Evolutionary conservation across 2,113 vertebrate species (phyloP).

Genomic region (Strigops habroptila): DNA sequence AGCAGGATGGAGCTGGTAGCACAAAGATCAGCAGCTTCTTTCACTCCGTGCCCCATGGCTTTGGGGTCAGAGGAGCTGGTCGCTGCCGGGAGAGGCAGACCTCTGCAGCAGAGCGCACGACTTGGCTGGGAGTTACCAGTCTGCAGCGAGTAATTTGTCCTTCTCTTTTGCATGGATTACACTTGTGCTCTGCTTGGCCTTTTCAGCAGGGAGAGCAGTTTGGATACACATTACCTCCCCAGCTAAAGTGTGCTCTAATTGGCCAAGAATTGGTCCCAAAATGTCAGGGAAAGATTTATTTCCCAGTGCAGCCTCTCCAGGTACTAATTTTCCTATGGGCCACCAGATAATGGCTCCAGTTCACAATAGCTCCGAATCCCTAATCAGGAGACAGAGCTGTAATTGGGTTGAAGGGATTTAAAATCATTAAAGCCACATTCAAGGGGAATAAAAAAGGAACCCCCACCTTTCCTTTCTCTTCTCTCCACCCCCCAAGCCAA

Average conservation of each 20-base stretch:
- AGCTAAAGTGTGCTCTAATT: slow-evolving; percentile 76
- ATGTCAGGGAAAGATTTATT: slow-evolving; percentile 82
- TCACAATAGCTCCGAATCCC: slow-evolving; percentile 75
- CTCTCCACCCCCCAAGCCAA: slow-evolving; percentile 42
- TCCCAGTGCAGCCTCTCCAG: slow-evolving; percentile 72
- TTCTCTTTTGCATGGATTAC: slow-evolving; percentile 26
- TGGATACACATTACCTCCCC: slow-evolving; percentile 66
- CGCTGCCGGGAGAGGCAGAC: neutral
- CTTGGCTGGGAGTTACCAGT: neutral
- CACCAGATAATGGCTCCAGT: slow-evolving; percentile 71
- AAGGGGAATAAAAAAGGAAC: slow-evolving; percentile 72
- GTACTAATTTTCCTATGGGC: slow-evolving; percentile 80
- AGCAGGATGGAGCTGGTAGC: neutral
- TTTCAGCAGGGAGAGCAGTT: slow-evolving; percentile 71
- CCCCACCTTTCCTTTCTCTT: neutral
- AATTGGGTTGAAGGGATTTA: slow-evolving; percentile 83
- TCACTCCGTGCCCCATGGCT: neutral
- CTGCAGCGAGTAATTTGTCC: neutral
- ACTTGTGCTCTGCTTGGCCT: slow-evolving; percentile 62
- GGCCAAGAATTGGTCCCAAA: slow-evolving; percentile 75
- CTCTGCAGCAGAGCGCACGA: neutral
- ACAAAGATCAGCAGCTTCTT: neutral
- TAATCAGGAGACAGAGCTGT: slow-evolving; percentile 75
- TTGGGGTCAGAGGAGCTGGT: neutral
- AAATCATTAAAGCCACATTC: slow-evolving; percentile 80